Conservation (phyloP, 2,888 invertebrate species). For the Drosophila vallismaia region DNA sequence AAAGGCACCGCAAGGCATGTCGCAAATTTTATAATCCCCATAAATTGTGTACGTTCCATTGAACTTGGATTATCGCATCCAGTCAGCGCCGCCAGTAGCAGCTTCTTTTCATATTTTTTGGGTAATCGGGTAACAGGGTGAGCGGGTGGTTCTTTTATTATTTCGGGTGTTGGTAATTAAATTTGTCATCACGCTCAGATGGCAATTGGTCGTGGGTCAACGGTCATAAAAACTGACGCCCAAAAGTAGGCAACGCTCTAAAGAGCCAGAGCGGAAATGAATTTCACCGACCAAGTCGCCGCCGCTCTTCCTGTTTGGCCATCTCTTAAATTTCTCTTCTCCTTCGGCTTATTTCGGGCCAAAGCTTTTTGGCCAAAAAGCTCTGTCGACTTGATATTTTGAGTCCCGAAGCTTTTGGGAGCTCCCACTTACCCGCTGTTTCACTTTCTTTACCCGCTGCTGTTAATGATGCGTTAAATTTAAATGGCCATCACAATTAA, state of each 20-base stretch:
- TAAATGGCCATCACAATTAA: constrained; percentile 78
- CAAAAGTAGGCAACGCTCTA: constrained; percentile 57
- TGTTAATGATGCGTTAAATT: constrained; percentile 80
- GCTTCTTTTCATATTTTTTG: constrained; percentile 20
- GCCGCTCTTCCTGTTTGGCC: constrained; percentile 3
- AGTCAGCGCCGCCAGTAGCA: constrained; percentile 23
- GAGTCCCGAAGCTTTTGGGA: constrained; percentile 1
- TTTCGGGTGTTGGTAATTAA: constrained; percentile 62
- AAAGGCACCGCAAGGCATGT: constrained; percentile 47
- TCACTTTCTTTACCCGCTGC: constrained; percentile 20
- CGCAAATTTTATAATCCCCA: constrained; percentile 63
- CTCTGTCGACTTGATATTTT: constrained; percentile 33
- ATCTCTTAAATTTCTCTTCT: constrained; percentile 50
- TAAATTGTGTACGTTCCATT: constrained; percentile 66
- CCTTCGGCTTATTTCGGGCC: constrained; percentile 26
- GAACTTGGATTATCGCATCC: constrained; percentile 70
- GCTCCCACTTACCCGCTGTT: constrained; percentile 29
- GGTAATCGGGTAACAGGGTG: not conserved
- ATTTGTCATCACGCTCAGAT: constrained; percentile 68
- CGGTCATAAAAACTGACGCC: constrained; percentile 49
- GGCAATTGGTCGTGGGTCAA: constrained; percentile 47
- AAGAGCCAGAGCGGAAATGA: constrained; percentile 12
- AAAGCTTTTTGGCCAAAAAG: constrained; percentile 27
- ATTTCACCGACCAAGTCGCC: constrained; percentile 47
- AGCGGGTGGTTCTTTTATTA: constrained; percentile 24